Evolutionary conservation across 2,888 invertebrate genomes (phyloP), one percentile per base, ranked within the genome.

Genomic region (Tromatobia lineatoria): DNA sequence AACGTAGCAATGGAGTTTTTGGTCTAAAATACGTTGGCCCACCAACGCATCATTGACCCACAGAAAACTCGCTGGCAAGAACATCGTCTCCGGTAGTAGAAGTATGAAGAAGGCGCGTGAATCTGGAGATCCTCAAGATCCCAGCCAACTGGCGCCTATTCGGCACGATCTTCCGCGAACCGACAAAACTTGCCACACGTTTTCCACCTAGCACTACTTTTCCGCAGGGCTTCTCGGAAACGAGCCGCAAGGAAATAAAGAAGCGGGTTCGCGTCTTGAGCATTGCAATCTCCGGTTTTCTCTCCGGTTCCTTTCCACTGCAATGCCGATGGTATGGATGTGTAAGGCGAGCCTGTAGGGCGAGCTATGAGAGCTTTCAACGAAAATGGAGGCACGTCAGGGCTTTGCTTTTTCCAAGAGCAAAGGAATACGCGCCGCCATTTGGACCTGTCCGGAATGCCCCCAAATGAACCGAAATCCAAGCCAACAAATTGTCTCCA

Each of bases 81-180:
- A 81, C 64, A 61, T 45, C 61, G 20, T 54, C 29, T 57, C 73
- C n/a, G 64, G 42, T 79, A 18, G 47, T 50, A 59, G 47, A 45
- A 67, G 61, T n/a, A n/a, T n/a, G 52, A 71, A 29, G 74, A 57
- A 54, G 74, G 38, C 66, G 71, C 70, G 50, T 64, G 75, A 79
- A 78, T 66, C 52, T 38, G 38, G 13, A 52, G 74, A 75, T 84
- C 47, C 75, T 81, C 20, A 23, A 61, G 73, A 77, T 80, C 80
- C 29, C 80, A 80, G 83, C 80, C 80, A 80, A 85, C 79, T 85
- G 84, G 84, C 84, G 84, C 84, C 84, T 42, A 20, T 34, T 64
- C 73, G 15, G 61, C 15, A 57, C 13, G 66, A 75, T 66, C 57
- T 71, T 78, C 67, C 70, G 67, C 81, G 77, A 80, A 81, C n/a